These are phyloP conservation scores for Enteromius afrohamiltoni DNA, from an alignment of 2,797 vertebrate species.

Conservation along the genomic window DNA sequence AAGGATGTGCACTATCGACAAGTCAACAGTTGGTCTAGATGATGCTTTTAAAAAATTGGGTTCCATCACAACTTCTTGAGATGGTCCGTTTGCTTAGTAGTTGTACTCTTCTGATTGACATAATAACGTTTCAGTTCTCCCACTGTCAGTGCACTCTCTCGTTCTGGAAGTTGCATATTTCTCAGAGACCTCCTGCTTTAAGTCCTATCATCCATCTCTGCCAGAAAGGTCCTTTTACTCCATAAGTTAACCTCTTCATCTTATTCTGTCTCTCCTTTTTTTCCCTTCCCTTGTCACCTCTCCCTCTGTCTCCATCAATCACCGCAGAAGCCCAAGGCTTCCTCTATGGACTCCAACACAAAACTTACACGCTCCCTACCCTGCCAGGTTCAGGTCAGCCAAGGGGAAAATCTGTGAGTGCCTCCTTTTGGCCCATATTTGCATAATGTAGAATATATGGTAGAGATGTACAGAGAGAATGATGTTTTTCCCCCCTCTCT, in stretches of 20 bases:
- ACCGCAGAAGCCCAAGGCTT: slow-evolving; percentile 88
- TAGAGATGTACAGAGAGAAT: not conserved
- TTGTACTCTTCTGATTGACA: slow-evolving; percentile 1
- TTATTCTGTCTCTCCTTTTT: slow-evolving; percentile 16
- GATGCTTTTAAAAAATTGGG: not conserved
- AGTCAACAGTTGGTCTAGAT: not conserved
- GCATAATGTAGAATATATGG: slow-evolving; percentile 18
- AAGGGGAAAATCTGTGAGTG: slow-evolving; percentile 93
- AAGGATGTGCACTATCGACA: not conserved
- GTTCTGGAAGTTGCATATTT: slow-evolving; percentile 41
- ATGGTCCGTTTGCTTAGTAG: not conserved
- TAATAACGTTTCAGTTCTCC: not conserved
- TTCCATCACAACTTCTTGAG: not conserved
- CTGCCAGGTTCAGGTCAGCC: slow-evolving; percentile 93
- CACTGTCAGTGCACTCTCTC: not conserved
- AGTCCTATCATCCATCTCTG: slow-evolving; percentile 20
- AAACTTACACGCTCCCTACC: slow-evolving; percentile 91
- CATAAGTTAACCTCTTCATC: slow-evolving; percentile 44
- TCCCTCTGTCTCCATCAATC: slow-evolving; percentile 51
- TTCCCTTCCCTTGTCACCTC: slow-evolving; percentile 2
- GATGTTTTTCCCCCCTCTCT: not conserved
- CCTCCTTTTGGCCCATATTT: slow-evolving; percentile 14
- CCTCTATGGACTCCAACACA: slow-evolving; percentile 86
- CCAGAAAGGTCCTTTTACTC: slow-evolving; percentile 7
- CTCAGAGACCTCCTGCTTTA: slow-evolving; percentile 36